A percentile compares a stretch with the other conserved stretches of the same genome.
Conservation (phyloP, 2,113 vertebrate genomes). For the Lepus timidus region DNA sequence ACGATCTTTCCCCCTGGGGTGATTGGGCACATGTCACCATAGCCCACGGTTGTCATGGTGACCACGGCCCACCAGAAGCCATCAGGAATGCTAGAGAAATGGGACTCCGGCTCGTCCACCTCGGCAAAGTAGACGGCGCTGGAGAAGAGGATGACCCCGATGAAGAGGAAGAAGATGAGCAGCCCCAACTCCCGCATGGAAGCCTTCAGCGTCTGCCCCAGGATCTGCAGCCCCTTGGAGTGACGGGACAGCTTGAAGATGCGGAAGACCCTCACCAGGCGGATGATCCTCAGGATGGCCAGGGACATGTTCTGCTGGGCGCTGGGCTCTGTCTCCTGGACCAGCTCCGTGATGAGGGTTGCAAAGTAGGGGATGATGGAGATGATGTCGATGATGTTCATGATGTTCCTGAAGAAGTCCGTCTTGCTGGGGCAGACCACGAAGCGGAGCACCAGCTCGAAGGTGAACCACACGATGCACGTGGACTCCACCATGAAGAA, state of each 20-base stretch:
- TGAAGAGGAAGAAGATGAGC: slow-evolving; percentile 99
- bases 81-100: slow-evolving; percentile 98
- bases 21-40: slow-evolving; percentile 98
- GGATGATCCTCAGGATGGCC: slow-evolving; percentile 96
- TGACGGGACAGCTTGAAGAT: slow-evolving; percentile 98
- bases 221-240: slow-evolving; percentile 95
- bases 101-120: slow-evolving; percentile 96
- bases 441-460: slow-evolving; percentile 94
- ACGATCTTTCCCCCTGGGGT: slow-evolving; percentile 96
- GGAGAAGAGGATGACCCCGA: slow-evolving; percentile 98
- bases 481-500: slow-evolving; percentile 97
- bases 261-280: slow-evolving; percentile 97
- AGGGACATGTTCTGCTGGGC: slow-evolving; percentile 97
- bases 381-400: slow-evolving; percentile 98
- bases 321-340: slow-evolving; percentile 91
- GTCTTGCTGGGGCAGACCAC: slow-evolving; percentile 96
- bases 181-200: slow-evolving; percentile 95
- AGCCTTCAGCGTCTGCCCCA: slow-evolving; percentile 96
- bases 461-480: slow-evolving; percentile 97
- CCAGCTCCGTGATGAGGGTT: slow-evolving; percentile 93
- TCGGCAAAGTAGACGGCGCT: slow-evolving; percentile 98
- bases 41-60: slow-evolving; percentile 99
- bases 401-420: slow-evolving; percentile 96
- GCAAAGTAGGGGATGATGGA: slow-evolving; percentile 98
- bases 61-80: slow-evolving; percentile 99